Evolutionary conservation across 2,797 vertebrate species (phyloP), one percentile per base, ranked within the genome.

Genomic region (Crenichthys baileyi): DNA sequence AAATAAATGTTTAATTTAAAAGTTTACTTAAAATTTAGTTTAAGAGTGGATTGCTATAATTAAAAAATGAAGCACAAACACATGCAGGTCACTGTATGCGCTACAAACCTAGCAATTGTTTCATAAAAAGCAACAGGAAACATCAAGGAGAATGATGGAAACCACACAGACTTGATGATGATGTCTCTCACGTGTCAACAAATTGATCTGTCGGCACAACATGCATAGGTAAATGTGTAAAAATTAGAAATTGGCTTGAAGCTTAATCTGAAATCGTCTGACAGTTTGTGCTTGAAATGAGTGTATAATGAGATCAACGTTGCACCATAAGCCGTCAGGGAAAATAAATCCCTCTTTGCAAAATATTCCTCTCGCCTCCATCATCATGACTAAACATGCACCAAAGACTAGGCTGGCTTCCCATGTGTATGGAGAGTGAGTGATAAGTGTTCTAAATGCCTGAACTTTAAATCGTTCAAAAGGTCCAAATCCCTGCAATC

Each of bases 401-500:
- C 60, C 55, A 12, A 7, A 80, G 78, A 77, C 70, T 18, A 58
- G 85, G 65, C 63, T 53, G 31, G 84, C 74, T 81, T 85, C 75
- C 82, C 67, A 39, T 85, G 77, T 46, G 29, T 71, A 78, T 81
- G 80, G 82, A 86, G 81, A 87, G 71, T 88, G 88, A 93, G 81
- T 86, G 93, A 90, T 93, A 91, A 93, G 89, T 92, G 91, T 90
- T 91, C 79, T 86, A 91, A 93, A 94, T 86, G 92, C 78, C 79
- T 84, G 83, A 91, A 92, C 91, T 90, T 89, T 90, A 91, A 93
- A 92, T 87, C 87, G 36, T 88, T 91, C 78, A 88, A 90, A 94
- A 84, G 86, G 90, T 76, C 83, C 85, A 93, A 94, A 95, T 95
- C 94, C 93, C 90, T 76, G 75, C 87, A 93, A 94, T 94, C 90